Percentiles rank a stretch among this genome's conserved stretches.
Evolutionary conservation across 1,140 invertebrate genomes (phyloP).

Genomic region (Zophobas morio): DNA sequence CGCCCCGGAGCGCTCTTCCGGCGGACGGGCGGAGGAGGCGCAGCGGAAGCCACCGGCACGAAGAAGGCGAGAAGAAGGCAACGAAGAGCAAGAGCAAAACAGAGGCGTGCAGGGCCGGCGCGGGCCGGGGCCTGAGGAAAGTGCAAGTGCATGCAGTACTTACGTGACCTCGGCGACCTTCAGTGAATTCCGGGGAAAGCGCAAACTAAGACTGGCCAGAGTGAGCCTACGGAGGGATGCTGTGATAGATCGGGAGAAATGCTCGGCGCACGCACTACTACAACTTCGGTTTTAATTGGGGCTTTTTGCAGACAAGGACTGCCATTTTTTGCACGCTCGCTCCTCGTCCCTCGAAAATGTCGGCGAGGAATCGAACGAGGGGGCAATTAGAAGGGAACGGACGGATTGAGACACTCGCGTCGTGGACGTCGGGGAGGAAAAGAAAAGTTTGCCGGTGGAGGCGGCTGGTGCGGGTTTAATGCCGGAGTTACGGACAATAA

Average conservation of each 20-base stretch:
- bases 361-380: neutral
- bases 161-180: slow-evolving; percentile 62
- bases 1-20: neutral
- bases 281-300: slow-evolving; percentile 67
- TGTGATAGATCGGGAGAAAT: slow-evolving; percentile 68
- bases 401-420: no score
- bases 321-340: slow-evolving; percentile 50
- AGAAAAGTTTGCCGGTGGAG: no score
- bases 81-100: slow-evolving; percentile 65
- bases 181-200: slow-evolving; percentile 59
- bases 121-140: slow-evolving; percentile 52
- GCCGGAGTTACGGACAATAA: no score
- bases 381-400: no score
- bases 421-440: no score
- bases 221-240: slow-evolving; percentile 66
- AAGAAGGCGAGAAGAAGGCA: slow-evolving; percentile 58
- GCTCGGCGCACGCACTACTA: slow-evolving; percentile 67
- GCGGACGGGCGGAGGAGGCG: neutral
- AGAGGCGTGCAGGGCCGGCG: slow-evolving; percentile 53
- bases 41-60: slow-evolving; percentile 56
- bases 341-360: slow-evolving; percentile 44
- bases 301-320: slow-evolving; percentile 65
- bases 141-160: slow-evolving; percentile 60
- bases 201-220: slow-evolving; percentile 64
- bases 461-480: no score